phyloP scores from a whole-genome alignment of 2,797 vertebrate genomes.

The Xenentodon cancila region DNA sequence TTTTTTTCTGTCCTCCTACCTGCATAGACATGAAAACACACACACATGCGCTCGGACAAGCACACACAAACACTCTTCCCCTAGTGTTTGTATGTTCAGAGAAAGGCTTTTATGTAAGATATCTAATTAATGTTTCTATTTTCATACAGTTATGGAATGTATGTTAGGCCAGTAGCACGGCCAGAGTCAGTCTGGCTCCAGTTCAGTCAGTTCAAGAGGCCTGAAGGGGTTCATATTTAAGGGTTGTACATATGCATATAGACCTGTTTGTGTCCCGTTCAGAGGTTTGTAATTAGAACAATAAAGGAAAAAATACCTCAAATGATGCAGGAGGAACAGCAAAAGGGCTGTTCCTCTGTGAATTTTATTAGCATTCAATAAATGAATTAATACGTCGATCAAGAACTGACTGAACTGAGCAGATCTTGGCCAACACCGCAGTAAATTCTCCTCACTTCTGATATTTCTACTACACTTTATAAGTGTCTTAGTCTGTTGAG shows the following conservation, averaged over 20 bases:
- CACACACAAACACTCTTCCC: slow-evolving; percentile 14
- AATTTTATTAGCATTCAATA: slow-evolving; percentile 17
- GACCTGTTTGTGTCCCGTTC: slow-evolving; percentile 37
- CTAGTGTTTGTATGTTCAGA: slow-evolving; percentile 71
- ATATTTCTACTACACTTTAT: slow-evolving; percentile 81
- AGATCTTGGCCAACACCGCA: slow-evolving; percentile 61
- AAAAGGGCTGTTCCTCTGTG: slow-evolving; percentile 24
- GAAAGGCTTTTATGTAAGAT: slow-evolving; percentile 70
- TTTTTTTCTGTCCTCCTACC: background rate
- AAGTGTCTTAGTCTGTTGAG: slow-evolving; percentile 76
- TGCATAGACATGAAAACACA: background rate
- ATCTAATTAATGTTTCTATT: slow-evolving; percentile 78
- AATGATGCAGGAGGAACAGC: slow-evolving; percentile 29
- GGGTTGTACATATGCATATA: slow-evolving; percentile 50
- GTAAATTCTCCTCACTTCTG: slow-evolving; percentile 74
- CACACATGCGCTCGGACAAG: background rate
- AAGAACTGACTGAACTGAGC: slow-evolving; percentile 69
- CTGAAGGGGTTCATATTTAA: slow-evolving; percentile 44
- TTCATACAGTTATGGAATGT: slow-evolving; percentile 78
- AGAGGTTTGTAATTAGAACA: slow-evolving; percentile 52
- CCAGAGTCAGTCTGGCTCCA: slow-evolving; percentile 57
- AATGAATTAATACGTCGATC: slow-evolving; percentile 5
- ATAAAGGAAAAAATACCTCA: background rate
- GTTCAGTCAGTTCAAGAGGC: slow-evolving; percentile 63
- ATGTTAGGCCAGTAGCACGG: slow-evolving; percentile 67